phyloP scores from a whole-genome alignment of 2,888 invertebrate species.

The Cephus spinipes region DNA sequence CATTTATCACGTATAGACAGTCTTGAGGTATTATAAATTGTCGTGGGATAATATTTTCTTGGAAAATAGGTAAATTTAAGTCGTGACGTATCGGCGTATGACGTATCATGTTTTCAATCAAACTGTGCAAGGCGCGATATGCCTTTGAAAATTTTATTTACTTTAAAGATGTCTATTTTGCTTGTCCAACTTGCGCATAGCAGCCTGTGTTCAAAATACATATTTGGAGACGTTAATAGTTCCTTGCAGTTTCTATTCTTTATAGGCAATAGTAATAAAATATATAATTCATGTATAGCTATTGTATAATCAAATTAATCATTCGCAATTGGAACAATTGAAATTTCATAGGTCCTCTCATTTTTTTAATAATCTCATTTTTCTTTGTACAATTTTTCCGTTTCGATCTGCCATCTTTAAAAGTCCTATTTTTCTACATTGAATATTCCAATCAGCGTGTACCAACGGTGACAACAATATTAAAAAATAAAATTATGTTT shows the following conservation, averaged over 20 bases:
- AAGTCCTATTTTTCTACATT: constrained; percentile 55
- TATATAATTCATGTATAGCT: background rate
- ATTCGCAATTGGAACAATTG: background rate
- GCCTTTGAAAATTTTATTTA: background rate
- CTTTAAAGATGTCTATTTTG: background rate
- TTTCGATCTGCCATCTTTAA: background rate
- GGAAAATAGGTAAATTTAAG: background rate
- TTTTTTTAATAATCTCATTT: background rate
- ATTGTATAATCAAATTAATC: background rate
- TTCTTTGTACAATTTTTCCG: background rate
- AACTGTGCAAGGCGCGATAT: background rate
- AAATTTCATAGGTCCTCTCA: background rate
- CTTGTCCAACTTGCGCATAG: background rate
- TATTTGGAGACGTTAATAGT: background rate
- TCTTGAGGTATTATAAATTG: background rate
- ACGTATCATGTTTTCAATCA: background rate
- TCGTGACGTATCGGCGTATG: background rate
- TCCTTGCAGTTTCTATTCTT: background rate
- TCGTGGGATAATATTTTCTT: background rate
- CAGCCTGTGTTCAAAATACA: background rate
- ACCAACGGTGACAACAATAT: background rate
- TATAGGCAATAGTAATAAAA: background rate
- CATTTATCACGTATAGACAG: background rate
- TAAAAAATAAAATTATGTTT: background rate
- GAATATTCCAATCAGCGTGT: constrained; percentile 37